A percentile compares a stretch with the other conserved stretches of the same genome.
phyloP scores from a whole-genome alignment of 2,888 invertebrate species.

The Hymenopus coronatus region DNA sequence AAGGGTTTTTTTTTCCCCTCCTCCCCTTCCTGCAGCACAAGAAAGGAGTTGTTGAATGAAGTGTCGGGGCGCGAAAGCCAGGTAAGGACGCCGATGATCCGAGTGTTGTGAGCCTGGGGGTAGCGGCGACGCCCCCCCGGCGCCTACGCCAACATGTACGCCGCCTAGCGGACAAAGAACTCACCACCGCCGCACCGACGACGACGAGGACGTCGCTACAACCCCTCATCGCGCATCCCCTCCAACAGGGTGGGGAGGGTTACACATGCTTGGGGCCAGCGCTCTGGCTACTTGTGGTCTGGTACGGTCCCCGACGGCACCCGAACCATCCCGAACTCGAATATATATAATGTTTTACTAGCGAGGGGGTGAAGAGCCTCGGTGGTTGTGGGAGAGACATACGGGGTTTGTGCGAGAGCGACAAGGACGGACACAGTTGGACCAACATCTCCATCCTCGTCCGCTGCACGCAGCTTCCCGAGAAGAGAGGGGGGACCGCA shows the following conservation, averaged over 20 bases:
- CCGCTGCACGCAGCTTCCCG: background rate
- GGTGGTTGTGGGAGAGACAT: background rate
- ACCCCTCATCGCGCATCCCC: conserved; percentile 16
- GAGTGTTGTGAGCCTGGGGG: background rate
- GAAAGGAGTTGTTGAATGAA: background rate
- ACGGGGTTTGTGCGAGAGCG: background rate
- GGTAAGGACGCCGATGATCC: background rate
- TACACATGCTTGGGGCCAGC: conserved; percentile 29
- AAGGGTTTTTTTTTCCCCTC: background rate
- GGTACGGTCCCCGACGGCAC: conserved; percentile 26
- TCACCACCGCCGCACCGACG: conserved; percentile 26
- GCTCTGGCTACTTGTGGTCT: conserved; percentile 30
- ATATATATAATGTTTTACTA: conserved; percentile 9
- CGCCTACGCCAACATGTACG: conserved; percentile 23
- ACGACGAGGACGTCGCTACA: conserved; percentile 11
- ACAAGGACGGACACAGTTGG: background rate
- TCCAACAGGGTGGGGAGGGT: conserved; percentile 13
- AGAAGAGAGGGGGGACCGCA: background rate
- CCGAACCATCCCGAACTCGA: conserved; percentile 17
- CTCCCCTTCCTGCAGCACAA: background rate
- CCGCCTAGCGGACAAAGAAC: conserved; percentile 31
- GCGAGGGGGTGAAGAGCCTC: background rate
- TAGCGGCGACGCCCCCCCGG: background rate
- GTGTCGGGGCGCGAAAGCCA: background rate
- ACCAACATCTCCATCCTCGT: background rate